Evolutionary conservation across 2,113 vertebrate genomes (phyloP), one percentile per base, ranked within the genome.

Genomic region (Okapia johnstoni): DNA sequence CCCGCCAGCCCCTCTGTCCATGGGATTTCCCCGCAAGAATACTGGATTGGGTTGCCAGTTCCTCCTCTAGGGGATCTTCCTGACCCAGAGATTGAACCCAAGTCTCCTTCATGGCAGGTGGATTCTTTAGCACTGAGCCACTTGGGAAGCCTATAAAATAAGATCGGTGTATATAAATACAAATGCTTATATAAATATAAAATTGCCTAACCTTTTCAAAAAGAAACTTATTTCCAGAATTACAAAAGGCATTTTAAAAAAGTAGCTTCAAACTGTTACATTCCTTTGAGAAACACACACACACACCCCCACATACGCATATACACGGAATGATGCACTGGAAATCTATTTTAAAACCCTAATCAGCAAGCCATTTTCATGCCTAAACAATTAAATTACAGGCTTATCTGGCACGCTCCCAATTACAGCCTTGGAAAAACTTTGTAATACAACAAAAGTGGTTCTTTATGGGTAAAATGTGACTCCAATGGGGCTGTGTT

Each of bases 331-430:
- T 70, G 10, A 3, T 5, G 61, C 54, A 48, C 7, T 9, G 90
- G 23, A 55, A 90, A 26, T 90, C 92, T 14, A 1, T 95, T 97
- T 96, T 88, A 93, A 98, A 96, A 90, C 10, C 1, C 2, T 87
- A 73, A 54, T 55, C 30, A 19, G 76, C 73, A 40, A 48, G 36
- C 61, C 77, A 4, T 93, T 96, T 94, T 88, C 58, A 28, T 89
- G 83, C 54, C 26, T 92, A 48, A 88, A 88, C 80, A 54, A 94
- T 96, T 94, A 61, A 97, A 90, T 76, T 54, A 43, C 28, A 57
- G 60, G 85, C 2, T 6, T 7, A 21, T 50, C 66, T 96, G 73
- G 36, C 66, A 92, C 80, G 33, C 92, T 58, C 28, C 55, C 95
- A 48, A 2, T 88, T 88, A n/a, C 81, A 92, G 6, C 1, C 0